A percentile compares a stretch with the other conserved stretches of the same genome.
phyloP scores from a whole-genome alignment of 2,797 vertebrate species.

The Molossus alvarezi region DNA sequence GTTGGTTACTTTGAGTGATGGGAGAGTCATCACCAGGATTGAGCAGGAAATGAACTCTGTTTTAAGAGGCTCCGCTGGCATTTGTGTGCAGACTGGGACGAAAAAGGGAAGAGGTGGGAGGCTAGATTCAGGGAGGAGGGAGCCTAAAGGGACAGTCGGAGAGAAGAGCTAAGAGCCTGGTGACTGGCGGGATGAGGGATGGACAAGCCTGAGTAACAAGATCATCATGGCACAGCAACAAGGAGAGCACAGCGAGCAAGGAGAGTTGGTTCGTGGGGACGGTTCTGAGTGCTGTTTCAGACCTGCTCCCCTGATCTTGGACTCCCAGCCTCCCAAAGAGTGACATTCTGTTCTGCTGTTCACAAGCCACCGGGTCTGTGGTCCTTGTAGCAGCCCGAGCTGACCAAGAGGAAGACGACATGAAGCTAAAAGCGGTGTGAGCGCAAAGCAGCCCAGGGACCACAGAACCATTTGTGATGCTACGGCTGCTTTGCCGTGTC shows the following conservation, averaged over 20 bases:
- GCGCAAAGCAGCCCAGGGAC: not conserved
- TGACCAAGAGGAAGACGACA: not conserved
- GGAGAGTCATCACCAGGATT: not conserved
- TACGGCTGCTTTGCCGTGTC: accelerated
- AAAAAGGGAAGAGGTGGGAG: not conserved
- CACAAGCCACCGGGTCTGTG: not conserved
- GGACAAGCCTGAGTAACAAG: too few relatives aligned
- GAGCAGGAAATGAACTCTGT: not conserved
- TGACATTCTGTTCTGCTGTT: not conserved
- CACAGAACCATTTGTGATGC: accelerated
- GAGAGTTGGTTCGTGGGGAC: too few relatives aligned
- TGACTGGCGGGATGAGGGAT: not conserved
- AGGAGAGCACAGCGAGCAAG: not conserved
- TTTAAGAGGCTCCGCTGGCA: accelerated
- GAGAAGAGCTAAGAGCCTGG: too few relatives aligned
- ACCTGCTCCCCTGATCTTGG: not conserved
- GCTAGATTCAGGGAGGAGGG: not conserved
- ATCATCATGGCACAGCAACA: not conserved
- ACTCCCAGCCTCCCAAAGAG: not conserved
- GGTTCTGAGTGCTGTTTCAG: not conserved
- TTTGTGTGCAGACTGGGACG: too few relatives aligned
- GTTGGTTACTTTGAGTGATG: not conserved
- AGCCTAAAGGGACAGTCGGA: too few relatives aligned
- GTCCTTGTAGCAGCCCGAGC: not conserved
- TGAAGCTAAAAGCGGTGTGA: not conserved